Base-by-base conservation (phyloP, 2,888 invertebrate species). In the Polyommatus icarus region DNA sequence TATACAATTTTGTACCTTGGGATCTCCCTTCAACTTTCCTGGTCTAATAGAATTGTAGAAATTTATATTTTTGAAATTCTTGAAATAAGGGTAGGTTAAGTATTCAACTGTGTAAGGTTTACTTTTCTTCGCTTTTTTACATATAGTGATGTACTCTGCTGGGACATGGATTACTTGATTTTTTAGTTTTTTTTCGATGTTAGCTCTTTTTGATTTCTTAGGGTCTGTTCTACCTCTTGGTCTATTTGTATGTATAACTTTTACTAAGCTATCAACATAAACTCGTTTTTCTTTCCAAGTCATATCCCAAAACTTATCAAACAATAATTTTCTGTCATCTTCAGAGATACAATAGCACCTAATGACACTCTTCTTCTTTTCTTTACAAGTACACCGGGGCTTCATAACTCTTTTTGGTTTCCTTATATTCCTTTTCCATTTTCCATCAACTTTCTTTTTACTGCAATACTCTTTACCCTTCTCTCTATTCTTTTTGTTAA, bases 171-270 rank as follows among this genome's bases (percentile, higher is more conserved):
- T 78, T 46, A 61, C 73, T 79, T 78, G 76, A 76, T 80, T 76
- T 81, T 79, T 81, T 76, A 79, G 54, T 54, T 79, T 78, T 73
- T 78, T 78, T 77, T 81, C 81, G 54, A 80, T 78, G 76, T 76
- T 76, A 36, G 54, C 71, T 77, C 77, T 54, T 71, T 77, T 77
- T 46, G 78, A 79, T 61, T 76, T 76, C 61, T 78, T 75, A 73
- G 79, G 79, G 71, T 79, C 77, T 78, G 76, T 78, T 78, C 80
- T 79, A 76, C 59, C 77, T 71, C 79, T 78, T 76, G 78, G 79
- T 76, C 79, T 78, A 18, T 79, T 79, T 67, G 77, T 79, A 78
- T 77, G 78, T 59, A 79, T 71, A 71, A 77, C 77, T 79, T 79
- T 79, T 76, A 79, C 78, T 15, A 78, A 76, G 76, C 77, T 79